Conservation (phyloP, 2,113 vertebrate species). For the Polypterus senegalus region DNA sequence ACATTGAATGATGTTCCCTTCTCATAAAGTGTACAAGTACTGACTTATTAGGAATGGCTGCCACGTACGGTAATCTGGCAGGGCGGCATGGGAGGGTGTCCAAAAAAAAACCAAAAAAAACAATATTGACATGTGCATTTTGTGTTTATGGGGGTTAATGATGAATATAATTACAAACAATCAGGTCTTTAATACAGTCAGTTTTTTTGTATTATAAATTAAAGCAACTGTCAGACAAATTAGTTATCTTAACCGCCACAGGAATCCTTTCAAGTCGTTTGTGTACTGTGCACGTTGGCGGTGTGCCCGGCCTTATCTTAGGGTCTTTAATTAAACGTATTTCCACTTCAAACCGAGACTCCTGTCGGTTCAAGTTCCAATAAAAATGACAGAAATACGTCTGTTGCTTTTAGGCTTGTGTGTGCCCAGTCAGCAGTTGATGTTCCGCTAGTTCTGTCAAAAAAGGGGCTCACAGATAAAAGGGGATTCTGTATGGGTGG, state of each 20-base stretch:
- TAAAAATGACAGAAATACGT: no score
- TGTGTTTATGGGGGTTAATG: conserved; percentile 14
- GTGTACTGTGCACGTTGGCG: conserved; percentile 7
- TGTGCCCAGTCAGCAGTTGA: no score
- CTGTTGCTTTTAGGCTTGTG: no score
- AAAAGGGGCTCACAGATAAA: no score
- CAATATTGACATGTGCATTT: not conserved
- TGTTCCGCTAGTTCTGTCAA: no score
- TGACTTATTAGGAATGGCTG: no score
- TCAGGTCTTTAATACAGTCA: conserved; percentile 30
- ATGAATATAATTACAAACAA: conserved; percentile 17
- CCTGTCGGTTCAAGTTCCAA: not conserved
- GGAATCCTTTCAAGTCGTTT: conserved; percentile 20
- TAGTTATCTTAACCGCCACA: not conserved
- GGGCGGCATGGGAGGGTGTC: no score
- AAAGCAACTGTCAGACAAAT: not conserved
- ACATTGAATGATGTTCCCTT: no score
- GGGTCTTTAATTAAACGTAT: conserved; percentile 13
- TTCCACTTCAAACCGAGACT: conserved; percentile 16
- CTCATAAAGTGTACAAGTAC: no score
- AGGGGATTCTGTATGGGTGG: no score
- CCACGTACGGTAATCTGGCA: no score
- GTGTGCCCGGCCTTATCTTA: conserved; percentile 22
- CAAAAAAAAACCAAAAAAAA: not conserved
- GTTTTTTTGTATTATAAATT: not conserved